A percentile compares a stretch with the other conserved stretches of the same genome.
phyloP scores from a whole-genome alignment of 2,888 invertebrate genomes.

The Napeogenes inachia region DNA sequence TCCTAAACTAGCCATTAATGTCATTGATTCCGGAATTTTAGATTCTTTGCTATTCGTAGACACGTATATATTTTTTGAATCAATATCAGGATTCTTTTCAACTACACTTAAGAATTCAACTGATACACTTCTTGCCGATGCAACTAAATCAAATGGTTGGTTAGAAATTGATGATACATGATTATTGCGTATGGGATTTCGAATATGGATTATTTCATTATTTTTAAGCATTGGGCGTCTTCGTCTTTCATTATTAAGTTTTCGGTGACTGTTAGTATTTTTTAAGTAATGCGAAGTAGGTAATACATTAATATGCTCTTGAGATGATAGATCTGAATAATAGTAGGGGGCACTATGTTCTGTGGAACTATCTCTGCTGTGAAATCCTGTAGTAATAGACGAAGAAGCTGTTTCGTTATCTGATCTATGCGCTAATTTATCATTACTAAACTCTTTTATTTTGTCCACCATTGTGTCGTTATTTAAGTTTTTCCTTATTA shows the following conservation, averaged over 20 bases:
- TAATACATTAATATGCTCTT: slow-evolving; percentile 69
- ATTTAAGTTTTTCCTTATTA: slow-evolving; percentile 66
- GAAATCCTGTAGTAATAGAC: slow-evolving; percentile 69
- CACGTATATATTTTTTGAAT: slow-evolving; percentile 84
- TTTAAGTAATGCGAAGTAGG: slow-evolving; percentile 69
- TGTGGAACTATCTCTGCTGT: slow-evolving; percentile 80
- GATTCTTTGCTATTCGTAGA: slow-evolving; percentile 79
- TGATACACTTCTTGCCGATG: slow-evolving; percentile 79
- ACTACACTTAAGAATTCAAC: slow-evolving; percentile 82
- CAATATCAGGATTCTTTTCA: slow-evolving; percentile 81
- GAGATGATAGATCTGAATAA: slow-evolving; percentile 85
- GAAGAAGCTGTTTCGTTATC: slow-evolving; percentile 54
- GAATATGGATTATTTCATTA: slow-evolving; percentile 83
- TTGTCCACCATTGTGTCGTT: slow-evolving; percentile 60
- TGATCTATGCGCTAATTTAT: slow-evolving; percentile 54
- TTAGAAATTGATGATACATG: slow-evolving; percentile 49
- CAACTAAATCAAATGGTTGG: slow-evolving; percentile 71
- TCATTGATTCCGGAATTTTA: slow-evolving; percentile 75
- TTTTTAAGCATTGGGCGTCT: slow-evolving; percentile 78
- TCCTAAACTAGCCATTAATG: slow-evolving; percentile 66
- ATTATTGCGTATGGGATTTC: slow-evolving; percentile 81
- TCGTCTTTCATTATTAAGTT: slow-evolving; percentile 85
- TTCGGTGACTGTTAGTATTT: slow-evolving; percentile 72
- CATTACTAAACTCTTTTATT: slow-evolving; percentile 67
- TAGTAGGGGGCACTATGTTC: slow-evolving; percentile 89